Evolutionary conservation across 2,113 vertebrate species (phyloP).

Genomic region (Pithys albifrons): DNA sequence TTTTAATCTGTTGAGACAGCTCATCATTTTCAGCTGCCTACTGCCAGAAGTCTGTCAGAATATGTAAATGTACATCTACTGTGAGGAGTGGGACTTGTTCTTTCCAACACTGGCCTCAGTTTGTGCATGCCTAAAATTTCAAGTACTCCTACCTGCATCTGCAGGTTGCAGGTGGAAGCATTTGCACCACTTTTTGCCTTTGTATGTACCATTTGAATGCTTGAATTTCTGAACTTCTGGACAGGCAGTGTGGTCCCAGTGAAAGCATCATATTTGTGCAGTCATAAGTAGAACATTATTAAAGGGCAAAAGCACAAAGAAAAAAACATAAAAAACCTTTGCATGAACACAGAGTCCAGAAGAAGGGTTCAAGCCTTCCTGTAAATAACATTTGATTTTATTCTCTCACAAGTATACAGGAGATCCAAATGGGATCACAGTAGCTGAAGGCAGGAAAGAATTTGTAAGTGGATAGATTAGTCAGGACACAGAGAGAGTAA

Average conservation of each 20-base stretch:
- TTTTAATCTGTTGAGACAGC: constrained; percentile 74
- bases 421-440: background rate
- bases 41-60: constrained; percentile 64
- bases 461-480: background rate
- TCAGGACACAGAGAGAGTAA: background rate
- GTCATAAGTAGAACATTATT: background rate
- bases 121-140: constrained; percentile 1
- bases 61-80: constrained; percentile 33
- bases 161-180: background rate
- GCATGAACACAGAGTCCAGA: background rate
- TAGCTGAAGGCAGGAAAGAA: background rate
- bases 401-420: background rate
- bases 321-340: background rate
- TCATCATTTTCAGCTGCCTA: constrained; percentile 68
- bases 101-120: background rate
- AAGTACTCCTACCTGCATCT: background rate
- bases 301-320: background rate
- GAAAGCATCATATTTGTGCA: background rate
- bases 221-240: background rate
- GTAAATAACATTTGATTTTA: background rate
- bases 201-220: background rate
- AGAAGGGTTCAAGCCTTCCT: background rate
- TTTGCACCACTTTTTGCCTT: background rate
- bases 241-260: background rate
- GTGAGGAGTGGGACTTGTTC: constrained; percentile 42